Conservation (phyloP, 2,888 invertebrate genomes). For the Sipunculus nudus region DNA sequence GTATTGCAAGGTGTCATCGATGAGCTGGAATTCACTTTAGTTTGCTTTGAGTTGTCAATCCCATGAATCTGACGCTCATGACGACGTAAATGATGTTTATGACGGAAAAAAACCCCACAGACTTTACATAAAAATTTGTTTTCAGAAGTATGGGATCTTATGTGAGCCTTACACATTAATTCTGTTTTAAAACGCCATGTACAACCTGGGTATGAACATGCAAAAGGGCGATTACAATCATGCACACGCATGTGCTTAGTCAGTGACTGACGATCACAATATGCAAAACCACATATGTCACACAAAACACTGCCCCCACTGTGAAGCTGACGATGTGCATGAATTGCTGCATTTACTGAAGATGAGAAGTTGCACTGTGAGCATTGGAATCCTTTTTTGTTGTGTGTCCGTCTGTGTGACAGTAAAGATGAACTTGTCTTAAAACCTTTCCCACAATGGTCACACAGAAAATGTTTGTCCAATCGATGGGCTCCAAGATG, state of each 20-base stretch:
- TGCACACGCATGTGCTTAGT: constrained; percentile 61
- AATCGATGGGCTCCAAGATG: constrained; percentile 48
- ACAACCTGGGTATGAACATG: constrained; percentile 56
- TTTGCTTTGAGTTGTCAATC: constrained; percentile 26
- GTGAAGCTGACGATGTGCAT: constrained; percentile 59
- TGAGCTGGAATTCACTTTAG: not conserved
- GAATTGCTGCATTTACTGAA: constrained; percentile 52
- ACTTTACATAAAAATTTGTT: constrained; percentile 54
- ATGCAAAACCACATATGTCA: constrained; percentile 59
- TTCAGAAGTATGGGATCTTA: constrained; percentile 50
- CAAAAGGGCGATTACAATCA: constrained; percentile 53
- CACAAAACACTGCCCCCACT: constrained; percentile 56
- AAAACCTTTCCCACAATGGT: constrained; percentile 58
- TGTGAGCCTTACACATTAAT: constrained; percentile 56
- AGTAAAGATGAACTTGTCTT: constrained; percentile 53
- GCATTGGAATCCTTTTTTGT: constrained; percentile 49
- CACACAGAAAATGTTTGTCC: constrained; percentile 51
- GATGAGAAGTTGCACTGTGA: constrained; percentile 60
- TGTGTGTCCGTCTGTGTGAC: constrained; percentile 51
- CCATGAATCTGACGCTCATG: constrained; percentile 55
- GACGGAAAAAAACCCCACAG: constrained; percentile 58
- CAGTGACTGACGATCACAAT: constrained; percentile 57
- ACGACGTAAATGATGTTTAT: constrained; percentile 61
- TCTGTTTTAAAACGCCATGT: constrained; percentile 61
- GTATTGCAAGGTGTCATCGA: not conserved